Conservation (phyloP, 2,113 vertebrate genomes). For the Ageneiosus marmoratus region DNA sequence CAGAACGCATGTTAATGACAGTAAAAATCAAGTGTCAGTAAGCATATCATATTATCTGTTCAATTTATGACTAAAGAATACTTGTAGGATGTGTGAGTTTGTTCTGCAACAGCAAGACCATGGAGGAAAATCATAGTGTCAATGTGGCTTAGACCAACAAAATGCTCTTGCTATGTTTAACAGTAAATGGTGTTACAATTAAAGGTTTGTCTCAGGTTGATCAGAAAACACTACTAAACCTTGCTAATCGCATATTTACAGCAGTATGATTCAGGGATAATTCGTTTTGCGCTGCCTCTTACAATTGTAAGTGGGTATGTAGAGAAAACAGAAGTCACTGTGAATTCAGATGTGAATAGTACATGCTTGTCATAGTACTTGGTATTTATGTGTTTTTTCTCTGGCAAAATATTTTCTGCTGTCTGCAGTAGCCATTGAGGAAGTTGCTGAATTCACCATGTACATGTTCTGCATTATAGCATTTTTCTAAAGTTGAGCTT, state of each 20-base stretch:
- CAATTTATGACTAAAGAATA: background rate
- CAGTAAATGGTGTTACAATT: background rate
- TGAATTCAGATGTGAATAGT: background rate
- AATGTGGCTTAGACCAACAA: background rate
- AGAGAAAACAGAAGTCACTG: background rate
- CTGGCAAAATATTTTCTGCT: background rate
- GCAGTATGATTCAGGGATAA: background rate
- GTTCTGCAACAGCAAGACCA: background rate
- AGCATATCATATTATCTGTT: background rate
- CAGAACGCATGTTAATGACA: too few species aligned
- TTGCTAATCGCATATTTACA: background rate
- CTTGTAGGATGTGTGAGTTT: background rate
- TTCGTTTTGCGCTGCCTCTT: background rate
- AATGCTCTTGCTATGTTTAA: background rate
- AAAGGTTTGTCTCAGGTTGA: background rate
- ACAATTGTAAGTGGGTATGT: background rate
- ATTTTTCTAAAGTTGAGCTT: background rate
- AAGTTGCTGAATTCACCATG: background rate
- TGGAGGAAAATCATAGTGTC: too few species aligned
- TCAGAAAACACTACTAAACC: background rate
- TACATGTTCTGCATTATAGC: background rate
- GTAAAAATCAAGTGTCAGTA: background rate
- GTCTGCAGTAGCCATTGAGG: background rate
- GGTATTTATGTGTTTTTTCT: too few species aligned
- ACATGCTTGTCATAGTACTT: background rate